Base-by-base conservation (phyloP, 2,888 invertebrate species). In the Philereme vetulata region DNA sequence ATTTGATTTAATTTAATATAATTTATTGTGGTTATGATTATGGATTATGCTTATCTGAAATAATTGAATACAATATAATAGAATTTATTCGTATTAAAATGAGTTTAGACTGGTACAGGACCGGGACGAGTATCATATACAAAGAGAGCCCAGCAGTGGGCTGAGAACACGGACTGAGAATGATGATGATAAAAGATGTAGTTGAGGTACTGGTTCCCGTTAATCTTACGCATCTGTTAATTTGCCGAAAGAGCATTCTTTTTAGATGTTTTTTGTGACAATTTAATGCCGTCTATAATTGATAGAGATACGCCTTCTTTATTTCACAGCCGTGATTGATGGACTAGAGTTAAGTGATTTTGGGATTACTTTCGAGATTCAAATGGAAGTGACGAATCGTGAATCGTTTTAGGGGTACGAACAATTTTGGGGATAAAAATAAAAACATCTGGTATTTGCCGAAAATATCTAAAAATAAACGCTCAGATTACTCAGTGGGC, bases 161-260 rank as follows among this genome's bases (percentile, higher is more conserved):
- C 2, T 2, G n/a, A n/a, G n/a, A 21, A 21, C 21, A 21, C 21
- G 21, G 21, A 2, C 21, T 21, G 21, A 21, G 21, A 21, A 21
- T 21, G 21, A 21, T 21, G 21, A 21, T 21, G 21, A 21, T 21
- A 21, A 21, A 21, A 21, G 1, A 1, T 21, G 11, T 6, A 56
- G 35, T 49, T 44, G 4, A 21, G 6, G 6, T 67, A 64, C 65
- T 67, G 50, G 11, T 53, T 56, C 33, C 56, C n/a, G 52, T 64
- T 44, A 62, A 56, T 60, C 68, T 54, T 42, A 53, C 58, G 60
- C 55, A 63, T 68, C 60, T 65, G 65, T 72, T 72, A 74, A 78
- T 76, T 72, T 76, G 62, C 65, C 65, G 66, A 70, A 76, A 77
- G 71, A 66, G 71, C 67, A 63, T 70, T 68, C 63, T 75, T 77